These are phyloP conservation scores for Erythrolamprus reginae DNA, from an alignment of 2,113 vertebrate genomes.

Conservation along the genomic window DNA sequence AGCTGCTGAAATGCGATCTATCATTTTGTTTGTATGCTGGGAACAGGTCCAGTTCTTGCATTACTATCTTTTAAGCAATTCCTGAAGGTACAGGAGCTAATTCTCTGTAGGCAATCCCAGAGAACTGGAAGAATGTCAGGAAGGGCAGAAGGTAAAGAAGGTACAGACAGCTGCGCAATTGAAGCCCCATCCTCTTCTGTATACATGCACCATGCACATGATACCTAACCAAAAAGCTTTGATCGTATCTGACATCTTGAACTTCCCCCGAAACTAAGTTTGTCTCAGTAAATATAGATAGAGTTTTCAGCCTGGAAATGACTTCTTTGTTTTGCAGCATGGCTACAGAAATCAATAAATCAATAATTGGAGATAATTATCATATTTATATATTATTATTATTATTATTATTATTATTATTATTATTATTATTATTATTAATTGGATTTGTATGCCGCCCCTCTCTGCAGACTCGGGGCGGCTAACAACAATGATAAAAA, in stretches of 20 bases:
- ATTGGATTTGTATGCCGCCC: too few relatives aligned
- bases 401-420: too few relatives aligned
- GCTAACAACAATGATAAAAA: too few relatives aligned
- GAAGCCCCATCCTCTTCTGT: not conserved
- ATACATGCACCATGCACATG: not conserved
- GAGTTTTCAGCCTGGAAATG: not conserved
- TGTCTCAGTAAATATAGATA: not conserved
- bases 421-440: too few relatives aligned
- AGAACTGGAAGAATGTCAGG: not conserved
- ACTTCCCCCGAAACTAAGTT: not conserved
- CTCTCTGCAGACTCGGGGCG: too few relatives aligned
- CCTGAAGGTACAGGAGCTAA: not conserved
- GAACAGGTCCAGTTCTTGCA: not conserved
- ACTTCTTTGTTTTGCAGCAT: not conserved
- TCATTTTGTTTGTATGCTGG: not conserved
- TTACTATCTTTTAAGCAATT: not conserved
- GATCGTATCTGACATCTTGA: not conserved
- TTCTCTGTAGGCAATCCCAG: not conserved
- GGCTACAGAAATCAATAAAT: not conserved
- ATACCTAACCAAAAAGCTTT: not conserved
- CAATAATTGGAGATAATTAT: not conserved
- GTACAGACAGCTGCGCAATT: not conserved
- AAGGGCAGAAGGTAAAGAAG: not conserved
- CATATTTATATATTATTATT: too few relatives aligned
- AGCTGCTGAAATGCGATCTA: not conserved